These are phyloP conservation scores for Perizoma flavofasciatum DNA, from an alignment of 2,888 invertebrate species.

Conservation along the genomic window DNA sequence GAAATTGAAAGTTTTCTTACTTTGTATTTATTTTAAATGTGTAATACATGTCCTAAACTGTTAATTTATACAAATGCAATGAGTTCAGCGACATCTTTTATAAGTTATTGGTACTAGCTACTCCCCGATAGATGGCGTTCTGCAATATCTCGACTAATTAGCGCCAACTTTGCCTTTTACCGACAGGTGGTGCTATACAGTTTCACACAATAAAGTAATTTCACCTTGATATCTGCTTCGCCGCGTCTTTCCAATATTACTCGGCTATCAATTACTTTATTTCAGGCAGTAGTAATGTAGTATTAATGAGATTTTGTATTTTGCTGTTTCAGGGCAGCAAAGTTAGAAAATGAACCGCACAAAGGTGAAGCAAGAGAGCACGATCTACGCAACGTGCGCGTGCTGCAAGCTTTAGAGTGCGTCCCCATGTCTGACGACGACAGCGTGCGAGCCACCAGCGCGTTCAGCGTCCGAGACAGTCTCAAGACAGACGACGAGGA, in stretches of 20 bases:
- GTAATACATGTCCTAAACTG: no score
- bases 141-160: not conserved
- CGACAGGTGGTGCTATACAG: no score
- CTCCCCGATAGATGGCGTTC: not conserved
- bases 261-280: no score
- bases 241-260: no score
- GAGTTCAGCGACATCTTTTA: not conserved
- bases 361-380: constrained; percentile 68
- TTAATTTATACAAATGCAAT: not conserved
- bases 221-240: no score
- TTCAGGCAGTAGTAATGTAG: no score
- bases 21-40: no score
- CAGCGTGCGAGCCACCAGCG: constrained; percentile 78
- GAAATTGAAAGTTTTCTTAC: no score
- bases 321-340: constrained; percentile 47
- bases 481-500: constrained; percentile 81
- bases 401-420: constrained; percentile 72
- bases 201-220: no score
- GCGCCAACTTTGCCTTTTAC: not conserved
- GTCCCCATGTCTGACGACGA: constrained; percentile 79
- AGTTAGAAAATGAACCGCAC: constrained; percentile 53
- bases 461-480: constrained; percentile 77
- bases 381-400: constrained; percentile 67
- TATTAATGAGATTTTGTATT: not conserved
- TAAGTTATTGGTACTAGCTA: not conserved